A percentile compares a stretch with the other conserved stretches of the same genome.
These are phyloP conservation scores for Drosophila neotestacea DNA, from an alignment of 2,888 invertebrate genomes.

Conservation along the genomic window DNA sequence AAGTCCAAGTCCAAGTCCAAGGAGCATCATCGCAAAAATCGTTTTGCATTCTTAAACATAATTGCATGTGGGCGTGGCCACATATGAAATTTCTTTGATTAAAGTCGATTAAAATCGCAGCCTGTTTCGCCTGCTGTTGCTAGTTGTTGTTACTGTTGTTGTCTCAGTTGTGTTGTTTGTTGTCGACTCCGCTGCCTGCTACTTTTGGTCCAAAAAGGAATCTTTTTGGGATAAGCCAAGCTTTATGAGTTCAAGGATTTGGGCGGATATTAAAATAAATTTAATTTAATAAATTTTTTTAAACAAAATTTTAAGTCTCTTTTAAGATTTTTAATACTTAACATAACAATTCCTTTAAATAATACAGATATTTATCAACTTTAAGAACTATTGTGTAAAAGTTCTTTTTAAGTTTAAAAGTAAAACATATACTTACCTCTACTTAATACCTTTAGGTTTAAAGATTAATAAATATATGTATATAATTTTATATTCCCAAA, in stretches of 20 bases:
- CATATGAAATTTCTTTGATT: slow-evolving; percentile 83
- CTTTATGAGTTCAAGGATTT: slow-evolving; percentile 73
- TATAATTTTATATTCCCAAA: too few species aligned
- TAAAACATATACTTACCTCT: too few species aligned
- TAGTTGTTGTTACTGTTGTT: slow-evolving; percentile 19
- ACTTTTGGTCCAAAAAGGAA: slow-evolving; percentile 23
- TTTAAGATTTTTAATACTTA: too few species aligned
- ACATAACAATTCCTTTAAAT: too few species aligned
- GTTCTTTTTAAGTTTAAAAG: too few species aligned
- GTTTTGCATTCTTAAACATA: slow-evolving; percentile 83
- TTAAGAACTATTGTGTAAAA: too few species aligned
- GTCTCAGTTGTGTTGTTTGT: slow-evolving; percentile 26
- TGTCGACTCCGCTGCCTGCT: slow-evolving; percentile 10
- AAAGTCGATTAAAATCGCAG: slow-evolving; percentile 83
- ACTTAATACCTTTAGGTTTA: too few species aligned
- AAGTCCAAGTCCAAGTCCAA: slow-evolving; percentile 10
- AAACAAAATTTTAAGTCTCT: too few species aligned
- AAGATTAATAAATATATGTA: too few species aligned
- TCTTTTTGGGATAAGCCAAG: slow-evolving; percentile 35
- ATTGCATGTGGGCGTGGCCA: slow-evolving; percentile 82
- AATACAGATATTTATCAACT: too few species aligned
- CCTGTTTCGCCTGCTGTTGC: slow-evolving; percentile 68
- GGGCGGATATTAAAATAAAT: slow-evolving; percentile 20
- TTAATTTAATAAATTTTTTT: neutral
- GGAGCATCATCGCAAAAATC: slow-evolving; percentile 57